phyloP scores from a whole-genome alignment of 2,797 vertebrate species.

The Sciurus vulgaris region DNA sequence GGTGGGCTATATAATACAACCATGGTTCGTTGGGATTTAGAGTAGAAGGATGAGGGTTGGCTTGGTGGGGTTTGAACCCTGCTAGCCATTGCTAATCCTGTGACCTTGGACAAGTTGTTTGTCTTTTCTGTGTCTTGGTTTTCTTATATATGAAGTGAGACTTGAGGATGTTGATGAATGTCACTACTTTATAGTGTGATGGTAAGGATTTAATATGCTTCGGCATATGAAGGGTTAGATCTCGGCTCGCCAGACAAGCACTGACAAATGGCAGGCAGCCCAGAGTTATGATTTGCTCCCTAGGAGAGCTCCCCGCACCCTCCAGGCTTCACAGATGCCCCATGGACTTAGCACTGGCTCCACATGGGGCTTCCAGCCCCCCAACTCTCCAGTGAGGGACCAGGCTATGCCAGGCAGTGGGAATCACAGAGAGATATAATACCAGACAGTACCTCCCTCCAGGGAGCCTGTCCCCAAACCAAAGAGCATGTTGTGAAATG shows the following conservation, averaged over 20 bases:
- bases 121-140: neutral
- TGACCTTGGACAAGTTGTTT: neutral
- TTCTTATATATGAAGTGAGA: neutral
- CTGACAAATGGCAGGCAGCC: neutral
- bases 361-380: neutral
- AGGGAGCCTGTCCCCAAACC: neutral
- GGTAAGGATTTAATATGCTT: neutral
- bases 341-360: neutral
- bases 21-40: neutral
- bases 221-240: neutral
- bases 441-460: neutral
- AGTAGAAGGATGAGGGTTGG: neutral
- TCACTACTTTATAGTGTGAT: neutral
- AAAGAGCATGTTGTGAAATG: neutral
- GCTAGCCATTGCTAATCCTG: neutral
- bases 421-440: neutral
- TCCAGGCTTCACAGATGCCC: accelerated
- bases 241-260: too few species aligned
- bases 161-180: too few species aligned
- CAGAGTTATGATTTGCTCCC: neutral
- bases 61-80: neutral
- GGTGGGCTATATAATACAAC: accelerated
- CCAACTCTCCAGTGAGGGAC: neutral
- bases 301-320: neutral
- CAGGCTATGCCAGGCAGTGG: accelerated